Percentiles rank a stretch among this genome's conserved stretches.
Conservation (phyloP, 2,888 invertebrate genomes). For the Linyphia triangularis region DNA sequence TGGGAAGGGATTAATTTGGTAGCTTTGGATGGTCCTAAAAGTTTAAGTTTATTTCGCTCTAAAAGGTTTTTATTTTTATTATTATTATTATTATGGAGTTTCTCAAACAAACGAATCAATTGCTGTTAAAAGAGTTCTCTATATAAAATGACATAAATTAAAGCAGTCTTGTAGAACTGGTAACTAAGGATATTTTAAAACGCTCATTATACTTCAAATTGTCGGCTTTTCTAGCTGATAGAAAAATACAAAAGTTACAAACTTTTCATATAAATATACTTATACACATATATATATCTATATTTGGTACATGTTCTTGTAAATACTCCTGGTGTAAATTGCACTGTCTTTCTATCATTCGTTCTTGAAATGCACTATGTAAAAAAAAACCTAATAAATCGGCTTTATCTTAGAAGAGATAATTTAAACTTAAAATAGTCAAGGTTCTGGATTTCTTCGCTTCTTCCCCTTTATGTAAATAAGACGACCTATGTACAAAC, state of each 20-base stretch:
- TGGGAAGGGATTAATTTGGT: no score
- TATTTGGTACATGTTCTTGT: conserved; percentile 70
- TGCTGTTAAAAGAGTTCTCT: no score
- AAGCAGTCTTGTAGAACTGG: not conserved
- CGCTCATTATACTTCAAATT: conserved; percentile 48
- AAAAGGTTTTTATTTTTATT: no score
- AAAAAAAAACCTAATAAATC: no score
- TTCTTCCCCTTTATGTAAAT: no score
- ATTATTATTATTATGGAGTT: not conserved
- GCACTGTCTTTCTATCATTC: conserved; percentile 31
- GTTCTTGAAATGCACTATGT: not conserved
- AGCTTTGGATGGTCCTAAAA: no score
- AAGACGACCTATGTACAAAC: no score
- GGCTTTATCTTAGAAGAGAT: no score
- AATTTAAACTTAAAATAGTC: not conserved
- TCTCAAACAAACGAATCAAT: no score
- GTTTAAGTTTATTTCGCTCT: no score
- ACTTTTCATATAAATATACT: conserved; percentile 61
- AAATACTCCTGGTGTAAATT: conserved; percentile 45
- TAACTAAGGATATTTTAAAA: conserved; percentile 48
- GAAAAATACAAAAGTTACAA: conserved; percentile 42
- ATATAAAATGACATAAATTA: no score
- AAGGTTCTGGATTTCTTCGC: no score
- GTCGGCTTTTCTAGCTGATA: conserved; percentile 61
- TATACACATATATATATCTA: conserved; percentile 65